Base-by-base conservation (phyloP, 2,113 vertebrate species). In the Amia ocellicauda region DNA sequence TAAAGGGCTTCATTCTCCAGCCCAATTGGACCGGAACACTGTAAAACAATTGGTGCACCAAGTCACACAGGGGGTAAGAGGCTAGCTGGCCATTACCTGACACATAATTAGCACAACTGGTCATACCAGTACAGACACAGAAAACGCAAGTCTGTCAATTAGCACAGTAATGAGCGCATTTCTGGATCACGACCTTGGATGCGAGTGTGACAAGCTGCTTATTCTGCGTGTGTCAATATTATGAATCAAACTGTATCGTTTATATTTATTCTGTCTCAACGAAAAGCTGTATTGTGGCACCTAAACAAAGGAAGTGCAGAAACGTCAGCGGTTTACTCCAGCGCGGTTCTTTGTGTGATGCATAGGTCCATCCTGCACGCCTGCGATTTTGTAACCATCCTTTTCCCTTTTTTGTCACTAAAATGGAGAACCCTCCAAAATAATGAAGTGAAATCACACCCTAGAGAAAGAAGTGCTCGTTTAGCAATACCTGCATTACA, bases 291-390 rank as follows among this genome's bases (percentile, higher is more conserved):
- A n/a, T n/a, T n/a, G n/a, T n/a, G n/a, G n/a, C n/a, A n/a, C n/a
- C 65, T 72, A 67, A 75, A 82, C 79, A 82, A 78, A 80, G 79
- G 66, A 73, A 42, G 50, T 36, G 62, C 64, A 67, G 64, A 72
- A 58, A 70, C 63, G 65, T 75, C 68, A 73, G 19, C 45, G 69
- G 24, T 31, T n/a, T 56, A 24, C 31, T 29, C 62, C 65, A 69
- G 63, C 69, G 60, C 68, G 64, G 66, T 36, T 71, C 74, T 83
- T 80, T 85, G 83, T 82, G 78, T 66, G 60, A 23, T 60, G 26
- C 73, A 69, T 57, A 28, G 55, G 23, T 58, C 19, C n/a, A 40
- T 43, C 36, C 57, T 63, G 68, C 62, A 58, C 58, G 43, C 29
- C 58, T 43, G 36, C 53, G 55, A 50, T 51, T 62, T 65, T 51